Base-by-base conservation (phyloP, 2,113 vertebrate species). In the Genyomyrus donnyi region DNA sequence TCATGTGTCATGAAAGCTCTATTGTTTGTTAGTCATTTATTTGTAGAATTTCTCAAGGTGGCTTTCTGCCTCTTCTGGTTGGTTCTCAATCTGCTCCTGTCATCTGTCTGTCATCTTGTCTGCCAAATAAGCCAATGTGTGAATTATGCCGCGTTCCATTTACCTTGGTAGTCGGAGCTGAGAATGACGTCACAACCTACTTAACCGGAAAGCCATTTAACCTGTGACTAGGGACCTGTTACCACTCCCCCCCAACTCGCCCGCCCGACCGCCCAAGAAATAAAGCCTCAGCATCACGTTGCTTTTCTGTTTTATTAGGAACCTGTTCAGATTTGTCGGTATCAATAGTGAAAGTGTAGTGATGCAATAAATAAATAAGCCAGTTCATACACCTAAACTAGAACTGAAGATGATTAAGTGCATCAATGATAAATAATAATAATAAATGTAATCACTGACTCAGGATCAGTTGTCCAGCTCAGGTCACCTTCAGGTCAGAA, bases 281-380 rank as follows among this genome's bases (percentile, higher is more conserved):
- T 85, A 48, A 85, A 45, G 19, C 21, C 45, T 24, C 66, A 42
- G 17, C 8, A 31, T 53, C 8, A 39, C 2, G n/a, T 46, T 11
- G 31, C 5, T 88, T 90, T 85, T 39, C 27, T 85, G 45, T 89
- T 90, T 90, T 90, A 90, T 90, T 90, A 70, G 83, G 39, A 89
- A 91, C 56, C 35, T 58, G 24, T 77, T 70, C 52, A 85, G 52
- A 88, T 90, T 45, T 62, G 70, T 31, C 13, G 35, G 74, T 84
- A 83, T 80, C 49, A 77, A 90, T 42, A 88, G 50, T 80, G 86
- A 66, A 45, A 62, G n/a, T 85, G 8, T 46, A 52, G n/a, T 80
- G 48, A 77, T 77, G 35, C 74, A 84, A 89, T 89, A 89, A 46
- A 89, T n/a, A 88, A 88, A 90, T 70, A 70, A 83, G 31, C 49